Conservation (phyloP, 2,888 invertebrate species). For the Lepidonotus clava region DNA sequence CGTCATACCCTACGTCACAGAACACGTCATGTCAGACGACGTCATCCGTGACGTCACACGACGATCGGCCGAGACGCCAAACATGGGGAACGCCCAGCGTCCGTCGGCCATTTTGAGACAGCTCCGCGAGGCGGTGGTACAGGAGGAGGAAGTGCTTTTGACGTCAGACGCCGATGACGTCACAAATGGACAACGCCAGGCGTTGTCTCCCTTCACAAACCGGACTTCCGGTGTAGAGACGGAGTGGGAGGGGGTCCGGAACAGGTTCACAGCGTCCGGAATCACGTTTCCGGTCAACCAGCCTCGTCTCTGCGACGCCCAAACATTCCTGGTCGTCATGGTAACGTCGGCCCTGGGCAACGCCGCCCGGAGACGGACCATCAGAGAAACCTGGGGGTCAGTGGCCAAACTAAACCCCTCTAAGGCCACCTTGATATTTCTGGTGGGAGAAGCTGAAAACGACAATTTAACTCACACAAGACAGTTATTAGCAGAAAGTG, state of each 20-base stretch:
- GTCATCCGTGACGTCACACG: background rate
- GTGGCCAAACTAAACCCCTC: background rate
- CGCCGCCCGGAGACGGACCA: slow-evolving; percentile 20
- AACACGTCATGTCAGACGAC: background rate
- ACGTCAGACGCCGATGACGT: background rate
- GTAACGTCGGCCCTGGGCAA: slow-evolving; percentile 42
- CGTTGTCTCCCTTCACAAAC: background rate
- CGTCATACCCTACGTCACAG: background rate
- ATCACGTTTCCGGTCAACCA: slow-evolving; percentile 15
- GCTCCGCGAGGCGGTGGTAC: background rate
- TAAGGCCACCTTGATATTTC: background rate
- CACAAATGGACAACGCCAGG: background rate
- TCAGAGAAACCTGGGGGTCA: slow-evolving; percentile 53
- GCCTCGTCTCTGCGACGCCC: background rate
- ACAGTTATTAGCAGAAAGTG: slow-evolving; percentile 18
- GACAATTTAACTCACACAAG: background rate
- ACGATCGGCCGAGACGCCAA: background rate
- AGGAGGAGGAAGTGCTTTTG: background rate
- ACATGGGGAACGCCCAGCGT: no score
- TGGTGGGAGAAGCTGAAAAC: background rate
- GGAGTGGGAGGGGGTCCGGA: background rate
- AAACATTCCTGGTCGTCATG: slow-evolving; percentile 34
- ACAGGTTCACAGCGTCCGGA: background rate
- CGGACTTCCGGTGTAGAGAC: background rate
- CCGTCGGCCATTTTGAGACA: background rate